Evolutionary conservation across 1,140 invertebrate genomes (phyloP).

Genomic region (Tetraneura akinire): DNA sequence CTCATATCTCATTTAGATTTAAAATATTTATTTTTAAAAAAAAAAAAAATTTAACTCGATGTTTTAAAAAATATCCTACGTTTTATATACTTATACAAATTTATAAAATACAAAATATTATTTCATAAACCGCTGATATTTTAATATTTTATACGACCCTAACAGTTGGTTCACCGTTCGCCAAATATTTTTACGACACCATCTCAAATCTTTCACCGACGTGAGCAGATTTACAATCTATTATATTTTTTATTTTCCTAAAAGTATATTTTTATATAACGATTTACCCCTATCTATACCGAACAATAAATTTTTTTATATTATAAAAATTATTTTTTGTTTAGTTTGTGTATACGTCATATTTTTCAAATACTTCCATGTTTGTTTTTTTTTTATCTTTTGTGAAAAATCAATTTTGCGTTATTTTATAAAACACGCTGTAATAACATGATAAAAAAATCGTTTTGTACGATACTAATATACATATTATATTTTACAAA

Average conservation of each 20-base stretch:
- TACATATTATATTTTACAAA: background rate
- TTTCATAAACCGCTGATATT: constrained; percentile 25
- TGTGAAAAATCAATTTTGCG: background rate
- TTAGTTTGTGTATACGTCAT: background rate
- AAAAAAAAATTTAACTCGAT: too few relatives aligned
- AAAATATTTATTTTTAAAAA: too few relatives aligned
- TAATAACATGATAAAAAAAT: constrained; percentile 14
- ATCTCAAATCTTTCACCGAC: constrained; percentile 23
- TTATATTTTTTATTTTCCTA: background rate
- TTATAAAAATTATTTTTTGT: constrained; percentile 15
- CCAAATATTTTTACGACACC: constrained; percentile 21
- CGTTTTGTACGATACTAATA: background rate
- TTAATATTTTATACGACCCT: constrained; percentile 33
- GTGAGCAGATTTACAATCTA: constrained; percentile 19
- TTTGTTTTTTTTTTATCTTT: background rate
- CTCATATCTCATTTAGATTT: too few relatives aligned
- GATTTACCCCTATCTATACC: constrained; percentile 8
- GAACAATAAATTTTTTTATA: background rate
- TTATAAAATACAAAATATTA: background rate
- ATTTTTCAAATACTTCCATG: background rate
- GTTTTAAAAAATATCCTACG: too few relatives aligned
- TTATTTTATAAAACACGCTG: constrained; percentile 10
- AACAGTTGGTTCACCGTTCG: constrained; percentile 21
- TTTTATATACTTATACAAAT: too few relatives aligned
- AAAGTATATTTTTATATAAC: background rate